phyloP scores from a whole-genome alignment of 2,888 invertebrate genomes.

The Cylloceria caligata region DNA sequence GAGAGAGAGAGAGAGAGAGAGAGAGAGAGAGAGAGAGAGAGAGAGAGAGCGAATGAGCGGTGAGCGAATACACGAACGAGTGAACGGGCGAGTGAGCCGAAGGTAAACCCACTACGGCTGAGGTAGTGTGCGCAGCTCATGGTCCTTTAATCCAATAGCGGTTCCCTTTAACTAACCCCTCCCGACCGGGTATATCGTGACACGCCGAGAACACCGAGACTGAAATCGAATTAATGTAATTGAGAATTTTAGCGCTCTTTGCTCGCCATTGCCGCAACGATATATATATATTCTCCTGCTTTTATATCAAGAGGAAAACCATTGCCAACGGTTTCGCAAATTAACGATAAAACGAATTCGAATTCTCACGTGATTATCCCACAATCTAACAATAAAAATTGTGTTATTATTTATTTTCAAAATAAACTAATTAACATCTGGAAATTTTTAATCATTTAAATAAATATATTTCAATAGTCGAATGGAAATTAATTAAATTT shows the following conservation, averaged over 20 bases:
- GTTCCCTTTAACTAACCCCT: conserved; percentile 82
- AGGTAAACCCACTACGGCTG: conserved; percentile 73
- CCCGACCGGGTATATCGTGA: conserved; percentile 72
- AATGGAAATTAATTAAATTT: not conserved
- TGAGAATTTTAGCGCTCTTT: conserved; percentile 81
- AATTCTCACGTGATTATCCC: not conserved
- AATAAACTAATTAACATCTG: not conserved
- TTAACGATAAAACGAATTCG: conserved; percentile 19
- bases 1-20: conserved; percentile 59
- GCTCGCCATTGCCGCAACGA: conserved; percentile 66
- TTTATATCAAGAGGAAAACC: conserved; percentile 11
- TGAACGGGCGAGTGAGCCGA: conserved; percentile 51
- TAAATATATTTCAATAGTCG: not conserved
- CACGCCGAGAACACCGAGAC: conserved; percentile 73
- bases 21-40: conserved; percentile 66
- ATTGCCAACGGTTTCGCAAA: conserved; percentile 14
- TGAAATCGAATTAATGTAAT: conserved; percentile 81
- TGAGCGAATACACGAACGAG: conserved; percentile 62
- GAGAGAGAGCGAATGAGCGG: conserved; percentile 58
- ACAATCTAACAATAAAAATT: not conserved
- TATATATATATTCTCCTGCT: conserved; percentile 33
- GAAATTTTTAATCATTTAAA: not conserved
- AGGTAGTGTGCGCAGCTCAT: conserved; percentile 62
- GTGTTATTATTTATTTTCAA: not conserved
- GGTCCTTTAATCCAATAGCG: conserved; percentile 71